These are phyloP conservation scores for Electrophaes corylata DNA, from an alignment of 2,888 invertebrate genomes.

Conservation along the genomic window DNA sequence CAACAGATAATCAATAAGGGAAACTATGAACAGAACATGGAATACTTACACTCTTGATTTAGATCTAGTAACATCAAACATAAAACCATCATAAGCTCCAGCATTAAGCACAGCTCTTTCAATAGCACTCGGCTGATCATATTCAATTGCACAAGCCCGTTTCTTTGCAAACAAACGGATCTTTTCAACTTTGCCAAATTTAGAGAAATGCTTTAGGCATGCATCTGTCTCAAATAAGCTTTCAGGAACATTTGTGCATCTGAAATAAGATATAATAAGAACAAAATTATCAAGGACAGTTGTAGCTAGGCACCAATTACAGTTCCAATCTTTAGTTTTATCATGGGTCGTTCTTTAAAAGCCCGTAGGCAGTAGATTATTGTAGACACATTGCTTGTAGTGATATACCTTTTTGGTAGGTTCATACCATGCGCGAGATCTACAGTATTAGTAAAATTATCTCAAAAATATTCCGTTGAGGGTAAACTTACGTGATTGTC, in stretches of 20 bases:
- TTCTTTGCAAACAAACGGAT: constrained; percentile 87
- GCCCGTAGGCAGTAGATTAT: too few relatives aligned
- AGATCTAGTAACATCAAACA: constrained; percentile 85
- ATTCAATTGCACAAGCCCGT: constrained; percentile 88
- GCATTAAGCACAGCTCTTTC: constrained; percentile 85
- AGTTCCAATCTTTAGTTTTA: neutral
- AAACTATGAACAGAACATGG: neutral
- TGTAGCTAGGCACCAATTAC: neutral
- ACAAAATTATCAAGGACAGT: neutral
- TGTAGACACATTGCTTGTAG: too few relatives aligned
- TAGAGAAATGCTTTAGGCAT: constrained; percentile 87
- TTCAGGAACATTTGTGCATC: constrained; percentile 87
- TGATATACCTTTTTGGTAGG: too few relatives aligned
- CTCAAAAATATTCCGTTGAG: neutral
- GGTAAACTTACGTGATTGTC: constrained; percentile 69
- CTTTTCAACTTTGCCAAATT: constrained; percentile 88
- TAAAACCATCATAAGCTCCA: constrained; percentile 85
- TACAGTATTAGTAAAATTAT: too few relatives aligned
- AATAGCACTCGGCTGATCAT: constrained; percentile 84
- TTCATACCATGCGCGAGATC: too few relatives aligned
- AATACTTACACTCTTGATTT: constrained; percentile 70
- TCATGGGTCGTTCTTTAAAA: too few relatives aligned
- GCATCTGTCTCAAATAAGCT: constrained; percentile 83
- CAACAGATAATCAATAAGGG: too few relatives aligned
- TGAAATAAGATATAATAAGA: constrained; percentile 46